phyloP scores from a whole-genome alignment of 2,113 vertebrate species.

The Podilymbus podiceps region DNA sequence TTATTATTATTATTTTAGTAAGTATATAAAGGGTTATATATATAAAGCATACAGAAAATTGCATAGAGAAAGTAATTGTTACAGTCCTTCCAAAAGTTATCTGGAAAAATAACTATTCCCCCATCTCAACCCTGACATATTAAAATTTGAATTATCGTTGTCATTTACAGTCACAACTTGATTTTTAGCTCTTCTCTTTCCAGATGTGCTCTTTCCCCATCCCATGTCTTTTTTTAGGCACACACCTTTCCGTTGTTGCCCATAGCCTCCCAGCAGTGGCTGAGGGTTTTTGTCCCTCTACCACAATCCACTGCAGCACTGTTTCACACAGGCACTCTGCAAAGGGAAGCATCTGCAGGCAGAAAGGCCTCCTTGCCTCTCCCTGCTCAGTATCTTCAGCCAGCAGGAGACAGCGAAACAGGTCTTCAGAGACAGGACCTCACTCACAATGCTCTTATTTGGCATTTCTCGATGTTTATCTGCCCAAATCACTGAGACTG shows the following conservation, averaged over 20 bases:
- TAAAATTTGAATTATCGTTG: neutral
- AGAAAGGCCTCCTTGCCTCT: neutral
- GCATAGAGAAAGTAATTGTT: neutral
- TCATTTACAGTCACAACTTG: neutral
- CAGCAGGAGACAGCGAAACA: neutral
- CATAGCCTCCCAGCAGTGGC: neutral
- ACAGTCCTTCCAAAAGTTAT: neutral
- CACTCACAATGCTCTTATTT: neutral
- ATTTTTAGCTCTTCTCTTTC: neutral
- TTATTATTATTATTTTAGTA: neutral
- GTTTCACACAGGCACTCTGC: neutral
- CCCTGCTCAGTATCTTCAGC: neutral
- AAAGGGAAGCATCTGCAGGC: neutral
- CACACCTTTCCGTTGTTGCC: neutral
- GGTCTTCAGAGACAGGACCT: neutral
- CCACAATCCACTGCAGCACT: neutral
- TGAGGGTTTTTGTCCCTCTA: neutral
- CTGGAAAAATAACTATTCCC: neutral
- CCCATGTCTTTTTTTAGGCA: neutral
- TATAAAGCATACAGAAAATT: neutral
- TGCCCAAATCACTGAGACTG: neutral
- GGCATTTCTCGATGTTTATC: neutral
- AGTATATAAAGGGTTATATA: neutral
- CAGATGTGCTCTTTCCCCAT: neutral
- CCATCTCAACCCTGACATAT: neutral